Conservation (phyloP, 1,140 invertebrate genomes). For the Sminthurides bifidus region DNA sequence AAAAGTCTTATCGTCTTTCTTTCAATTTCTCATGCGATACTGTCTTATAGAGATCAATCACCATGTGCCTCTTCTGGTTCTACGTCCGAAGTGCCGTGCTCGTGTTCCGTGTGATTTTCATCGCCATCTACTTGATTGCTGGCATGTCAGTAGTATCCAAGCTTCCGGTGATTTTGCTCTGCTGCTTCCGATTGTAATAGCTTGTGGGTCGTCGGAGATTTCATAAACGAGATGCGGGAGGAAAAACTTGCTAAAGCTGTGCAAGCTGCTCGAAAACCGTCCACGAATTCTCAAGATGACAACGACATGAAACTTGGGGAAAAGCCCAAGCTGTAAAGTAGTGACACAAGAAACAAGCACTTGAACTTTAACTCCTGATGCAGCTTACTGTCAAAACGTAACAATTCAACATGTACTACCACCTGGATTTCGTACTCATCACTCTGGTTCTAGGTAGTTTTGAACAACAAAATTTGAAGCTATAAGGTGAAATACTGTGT, state of each 20-base stretch:
- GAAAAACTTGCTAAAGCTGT: neutral
- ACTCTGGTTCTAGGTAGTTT: too few relatives aligned
- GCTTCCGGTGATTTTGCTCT: neutral
- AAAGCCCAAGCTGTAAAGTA: neutral
- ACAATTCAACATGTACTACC: too few relatives aligned
- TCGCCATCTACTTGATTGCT: neutral
- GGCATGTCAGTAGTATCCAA: neutral
- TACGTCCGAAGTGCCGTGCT: neutral
- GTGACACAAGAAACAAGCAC: neutral
- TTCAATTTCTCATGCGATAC: neutral
- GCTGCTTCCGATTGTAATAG: neutral
- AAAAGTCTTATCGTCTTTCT: neutral
- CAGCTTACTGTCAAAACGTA: too few relatives aligned
- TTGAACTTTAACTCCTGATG: too few relatives aligned
- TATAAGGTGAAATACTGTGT: too few relatives aligned
- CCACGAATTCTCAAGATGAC: too few relatives aligned
- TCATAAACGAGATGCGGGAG: neutral
- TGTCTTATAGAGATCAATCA: neutral
- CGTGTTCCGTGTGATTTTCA: neutral
- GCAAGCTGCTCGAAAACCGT: too few relatives aligned
- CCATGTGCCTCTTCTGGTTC: neutral
- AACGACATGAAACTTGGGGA: neutral
- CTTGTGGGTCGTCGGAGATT: neutral
- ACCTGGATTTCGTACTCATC: too few relatives aligned
- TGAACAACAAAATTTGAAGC: too few relatives aligned